Conservation (phyloP, 2,888 invertebrate genomes). For the Torymus aiolomorphi region DNA sequence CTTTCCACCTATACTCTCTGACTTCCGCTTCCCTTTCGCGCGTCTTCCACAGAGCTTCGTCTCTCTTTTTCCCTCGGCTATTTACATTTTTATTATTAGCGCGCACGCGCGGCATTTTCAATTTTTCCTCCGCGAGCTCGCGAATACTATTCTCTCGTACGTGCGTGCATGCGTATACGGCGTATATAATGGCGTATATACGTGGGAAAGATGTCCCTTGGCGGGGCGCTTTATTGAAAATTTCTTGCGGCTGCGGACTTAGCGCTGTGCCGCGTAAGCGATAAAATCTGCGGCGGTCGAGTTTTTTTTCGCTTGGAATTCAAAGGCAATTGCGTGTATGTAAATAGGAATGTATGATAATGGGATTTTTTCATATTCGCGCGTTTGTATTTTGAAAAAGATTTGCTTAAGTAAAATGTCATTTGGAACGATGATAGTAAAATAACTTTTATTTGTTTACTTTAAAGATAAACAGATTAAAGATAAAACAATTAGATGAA, state of each 20-base stretch:
- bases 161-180: neutral
- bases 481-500: too few species aligned
- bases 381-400: too few species aligned
- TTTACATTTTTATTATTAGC: slow-evolving; percentile 12
- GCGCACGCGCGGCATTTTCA: neutral
- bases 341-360: too few species aligned
- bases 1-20: neutral
- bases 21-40: neutral
- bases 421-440: too few species aligned
- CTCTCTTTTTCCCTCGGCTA: neutral
- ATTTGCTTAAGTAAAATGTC: too few species aligned
- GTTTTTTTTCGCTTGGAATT: too few species aligned
- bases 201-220: neutral
- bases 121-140: neutral
- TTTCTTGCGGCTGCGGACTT: neutral
- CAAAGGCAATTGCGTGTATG: too few species aligned
- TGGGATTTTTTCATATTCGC: too few species aligned
- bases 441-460: too few species aligned
- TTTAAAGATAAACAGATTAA: too few species aligned
- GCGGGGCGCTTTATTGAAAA: slow-evolving; percentile 4
- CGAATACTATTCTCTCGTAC: neutral
- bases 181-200: neutral
- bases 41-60: neutral
- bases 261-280: neutral
- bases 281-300: neutral